Evolutionary conservation across 2,888 invertebrate species (phyloP).

Genomic region (Sarcophaga caerulescens): DNA sequence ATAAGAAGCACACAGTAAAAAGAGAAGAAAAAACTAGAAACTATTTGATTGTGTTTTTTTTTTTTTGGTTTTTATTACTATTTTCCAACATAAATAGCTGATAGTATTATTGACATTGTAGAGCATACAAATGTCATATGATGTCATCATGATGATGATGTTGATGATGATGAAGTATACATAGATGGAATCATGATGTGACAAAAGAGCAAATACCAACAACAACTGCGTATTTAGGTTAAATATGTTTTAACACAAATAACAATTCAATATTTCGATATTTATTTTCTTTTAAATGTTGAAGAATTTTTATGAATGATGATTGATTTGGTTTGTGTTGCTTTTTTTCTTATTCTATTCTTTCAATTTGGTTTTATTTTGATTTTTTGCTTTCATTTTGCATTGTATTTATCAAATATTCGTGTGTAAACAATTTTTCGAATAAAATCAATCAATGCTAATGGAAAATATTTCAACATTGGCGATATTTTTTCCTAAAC

Average conservation of each 20-base stretch:
- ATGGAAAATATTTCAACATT: no score
- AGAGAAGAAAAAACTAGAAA: neutral
- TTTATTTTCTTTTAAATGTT: neutral
- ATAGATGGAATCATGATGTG: slow-evolving; percentile 29
- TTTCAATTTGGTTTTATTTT: neutral
- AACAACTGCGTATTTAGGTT: slow-evolving; percentile 36
- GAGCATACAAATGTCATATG: slow-evolving; percentile 50
- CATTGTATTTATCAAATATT: no score
- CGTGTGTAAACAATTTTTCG: no score
- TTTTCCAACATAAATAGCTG: slow-evolving; percentile 1
- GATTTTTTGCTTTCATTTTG: neutral
- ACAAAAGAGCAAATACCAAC: slow-evolving; percentile 42
- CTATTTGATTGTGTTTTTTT: slow-evolving; percentile 16
- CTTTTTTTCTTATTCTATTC: neutral
- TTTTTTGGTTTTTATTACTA: neutral
- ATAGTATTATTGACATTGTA: slow-evolving; percentile 59
- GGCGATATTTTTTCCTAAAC: no score
- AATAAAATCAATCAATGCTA: no score
- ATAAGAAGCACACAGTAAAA: neutral
- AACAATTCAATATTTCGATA: slow-evolving; percentile 35
- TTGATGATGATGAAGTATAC: neutral
- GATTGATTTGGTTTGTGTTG: slow-evolving; percentile 14
- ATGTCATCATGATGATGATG: slow-evolving; percentile 40
- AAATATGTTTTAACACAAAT: slow-evolving; percentile 43
- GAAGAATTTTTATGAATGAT: slow-evolving; percentile 38